Percentiles rank a stretch among this genome's conserved stretches.
phyloP scores from a whole-genome alignment of 1,140 invertebrate genomes.

The Phenacoccus solenopsis region DNA sequence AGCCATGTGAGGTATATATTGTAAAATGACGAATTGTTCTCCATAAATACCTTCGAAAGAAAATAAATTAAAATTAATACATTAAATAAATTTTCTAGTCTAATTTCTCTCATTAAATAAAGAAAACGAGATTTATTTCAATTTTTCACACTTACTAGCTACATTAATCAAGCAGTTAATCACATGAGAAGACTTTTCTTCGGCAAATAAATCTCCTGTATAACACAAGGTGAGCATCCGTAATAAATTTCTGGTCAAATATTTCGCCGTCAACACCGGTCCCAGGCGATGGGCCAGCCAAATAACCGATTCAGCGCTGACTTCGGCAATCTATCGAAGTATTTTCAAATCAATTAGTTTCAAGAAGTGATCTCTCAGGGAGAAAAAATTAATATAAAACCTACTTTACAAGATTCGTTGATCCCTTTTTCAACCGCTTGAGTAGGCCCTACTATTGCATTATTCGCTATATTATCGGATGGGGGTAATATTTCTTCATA shows the following conservation, averaged over 20 bases:
- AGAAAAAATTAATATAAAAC: neutral
- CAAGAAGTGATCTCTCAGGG: too few species aligned
- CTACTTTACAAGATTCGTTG: conserved; percentile 10
- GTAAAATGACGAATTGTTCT: conserved; percentile 82
- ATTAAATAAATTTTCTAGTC: too few species aligned
- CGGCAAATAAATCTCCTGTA: conserved; percentile 62
- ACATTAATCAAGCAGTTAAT: conserved; percentile 78
- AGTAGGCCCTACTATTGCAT: neutral
- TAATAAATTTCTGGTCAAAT: conserved; percentile 80
- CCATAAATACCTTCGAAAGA: conserved; percentile 64
- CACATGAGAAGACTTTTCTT: conserved; percentile 67
- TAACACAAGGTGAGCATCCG: conserved; percentile 91
- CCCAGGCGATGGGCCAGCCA: conserved; percentile 90
- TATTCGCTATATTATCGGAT: neutral
- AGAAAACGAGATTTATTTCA: neutral
- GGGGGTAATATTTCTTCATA: neutral
- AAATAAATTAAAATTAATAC: neutral
- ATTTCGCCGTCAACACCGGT: conserved; percentile 80
- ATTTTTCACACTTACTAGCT: conserved; percentile 41
- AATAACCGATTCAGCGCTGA: conserved; percentile 78
- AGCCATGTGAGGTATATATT: conserved; percentile 86
- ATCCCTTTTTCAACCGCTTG: neutral
- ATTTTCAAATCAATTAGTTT: too few species aligned
- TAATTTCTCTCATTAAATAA: too few species aligned
- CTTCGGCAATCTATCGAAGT: conserved; percentile 59